phyloP scores from a whole-genome alignment of 2,888 invertebrate species.

The Dicycla oo region DNA sequence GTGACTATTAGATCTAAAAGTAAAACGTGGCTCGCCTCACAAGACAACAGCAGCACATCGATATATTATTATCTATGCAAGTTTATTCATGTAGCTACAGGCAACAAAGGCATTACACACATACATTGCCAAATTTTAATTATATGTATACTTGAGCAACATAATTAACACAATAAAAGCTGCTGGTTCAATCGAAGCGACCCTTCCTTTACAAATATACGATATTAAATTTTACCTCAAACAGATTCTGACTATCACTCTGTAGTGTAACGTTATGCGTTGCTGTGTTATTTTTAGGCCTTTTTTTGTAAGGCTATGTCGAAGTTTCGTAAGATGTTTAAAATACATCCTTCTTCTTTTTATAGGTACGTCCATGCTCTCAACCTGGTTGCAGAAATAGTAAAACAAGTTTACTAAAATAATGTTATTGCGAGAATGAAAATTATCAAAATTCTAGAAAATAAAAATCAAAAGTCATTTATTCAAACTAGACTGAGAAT shows the following conservation, averaged over 20 bases:
- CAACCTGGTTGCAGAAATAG: neutral
- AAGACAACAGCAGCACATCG: neutral
- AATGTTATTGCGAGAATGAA: neutral
- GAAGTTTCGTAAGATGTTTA: neutral
- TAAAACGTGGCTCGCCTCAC: neutral
- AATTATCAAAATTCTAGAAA: neutral
- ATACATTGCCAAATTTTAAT: constrained; percentile 33
- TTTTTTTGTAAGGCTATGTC: neutral
- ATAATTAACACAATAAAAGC: constrained; percentile 55
- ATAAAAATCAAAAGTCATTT: too few relatives aligned
- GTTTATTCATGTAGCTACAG: neutral
- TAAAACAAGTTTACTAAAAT: neutral
- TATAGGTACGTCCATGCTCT: neutral
- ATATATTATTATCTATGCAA: neutral
- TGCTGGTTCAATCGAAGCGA: constrained; percentile 47
- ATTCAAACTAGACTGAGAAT: too few relatives aligned
- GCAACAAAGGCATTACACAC: constrained; percentile 4
- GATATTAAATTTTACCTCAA: constrained; percentile 63
- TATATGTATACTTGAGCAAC: constrained; percentile 9
- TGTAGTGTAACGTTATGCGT: constrained; percentile 4
- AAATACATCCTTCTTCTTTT: neutral
- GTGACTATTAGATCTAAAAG: neutral
- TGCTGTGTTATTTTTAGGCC: neutral
- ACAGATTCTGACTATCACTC: constrained; percentile 47
- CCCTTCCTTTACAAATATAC: constrained; percentile 52